These are phyloP conservation scores for Helicolenus hilgendorfi DNA, from an alignment of 2,797 vertebrate species.

Conservation along the genomic window DNA sequence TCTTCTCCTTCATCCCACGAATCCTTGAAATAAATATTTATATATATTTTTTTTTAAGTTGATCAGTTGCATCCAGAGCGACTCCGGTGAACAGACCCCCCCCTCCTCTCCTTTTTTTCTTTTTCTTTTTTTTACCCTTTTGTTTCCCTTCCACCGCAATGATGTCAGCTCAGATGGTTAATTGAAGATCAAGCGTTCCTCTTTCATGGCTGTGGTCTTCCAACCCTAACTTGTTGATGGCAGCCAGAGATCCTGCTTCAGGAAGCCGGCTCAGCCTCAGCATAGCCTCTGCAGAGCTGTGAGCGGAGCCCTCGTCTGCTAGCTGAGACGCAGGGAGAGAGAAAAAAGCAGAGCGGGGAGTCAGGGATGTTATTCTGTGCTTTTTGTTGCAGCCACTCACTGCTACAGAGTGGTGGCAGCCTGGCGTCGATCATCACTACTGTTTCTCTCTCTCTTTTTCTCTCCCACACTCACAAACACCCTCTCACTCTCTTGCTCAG, in stretches of 20 bases:
- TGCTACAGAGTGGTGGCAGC: slow-evolving; percentile 98
- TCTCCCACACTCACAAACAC: slow-evolving; percentile 78
- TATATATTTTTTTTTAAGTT: slow-evolving; percentile 83
- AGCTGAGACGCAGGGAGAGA: slow-evolving; percentile 93
- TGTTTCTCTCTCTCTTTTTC: slow-evolving; percentile 94
- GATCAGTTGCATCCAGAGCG: slow-evolving; percentile 88
- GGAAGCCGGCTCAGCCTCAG: slow-evolving; percentile 93
- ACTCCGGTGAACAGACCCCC: slow-evolving; percentile 74
- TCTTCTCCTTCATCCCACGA: slow-evolving; percentile 70
- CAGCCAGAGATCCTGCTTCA: slow-evolving; percentile 88
- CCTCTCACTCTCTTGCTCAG: slow-evolving; percentile 93
- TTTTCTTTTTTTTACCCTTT: slow-evolving; percentile 72
- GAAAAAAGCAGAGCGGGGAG: slow-evolving; percentile 86
- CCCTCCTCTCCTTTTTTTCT: slow-evolving; percentile 48
- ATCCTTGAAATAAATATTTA: slow-evolving; percentile 78
- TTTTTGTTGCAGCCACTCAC: slow-evolving; percentile 98
- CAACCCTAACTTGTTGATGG: slow-evolving; percentile 98
- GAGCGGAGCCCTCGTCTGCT: slow-evolving; percentile 95
- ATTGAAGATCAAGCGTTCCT: slow-evolving; percentile 91
- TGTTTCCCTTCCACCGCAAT: slow-evolving; percentile 83
- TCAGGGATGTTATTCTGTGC: slow-evolving; percentile 93
- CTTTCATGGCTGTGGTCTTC: slow-evolving; percentile 90
- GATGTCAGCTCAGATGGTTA: slow-evolving; percentile 91
- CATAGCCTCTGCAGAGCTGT: slow-evolving; percentile 94
- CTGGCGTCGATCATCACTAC: slow-evolving; percentile 98